Evolutionary conservation across 2,113 vertebrate species (phyloP), one percentile per base, ranked within the genome.

Genomic region (Leucoraja erinaceus): DNA sequence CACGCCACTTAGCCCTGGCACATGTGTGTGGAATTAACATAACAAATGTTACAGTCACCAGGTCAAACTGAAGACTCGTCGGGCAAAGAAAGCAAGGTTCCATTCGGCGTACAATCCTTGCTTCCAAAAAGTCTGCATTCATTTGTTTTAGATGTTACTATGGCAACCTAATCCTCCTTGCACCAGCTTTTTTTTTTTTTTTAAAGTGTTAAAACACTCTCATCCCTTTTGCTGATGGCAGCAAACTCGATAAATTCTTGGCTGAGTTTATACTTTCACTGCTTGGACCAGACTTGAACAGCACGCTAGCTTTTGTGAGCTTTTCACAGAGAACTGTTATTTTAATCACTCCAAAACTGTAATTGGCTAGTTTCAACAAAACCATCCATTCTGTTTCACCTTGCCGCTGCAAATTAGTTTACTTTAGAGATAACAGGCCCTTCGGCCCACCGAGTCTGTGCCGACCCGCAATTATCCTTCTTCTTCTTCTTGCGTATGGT

Each of bases 71-170:
- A 54, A 91, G 33, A 28, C 66, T 88, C 72, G 90, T 28, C 9
- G 16, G 5, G 12, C 18, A 47, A 25, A 66, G 63, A 70, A 70
- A 20, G 20, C 22, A 91, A 54, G 66, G 7, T 54, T 91, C 68
- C 5, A 20, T 54, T 33, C 20, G 9, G 7, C 11, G 33, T 72
- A 14, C 90, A 88, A 88, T n/a, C 72, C 33, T 54, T 5, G 90
- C 90, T 91, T 91, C 68, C 68, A 91, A 91, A 31, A 63, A 47
- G 66, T 91, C 68, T 74, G 90, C 68, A 47, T 91, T 72, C 90
- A 54, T 72, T 91, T 91, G 66, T 72, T 91, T 33, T 47, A 91
- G 18, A 72, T 4, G 38, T 72, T 91, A 22, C 63, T 22, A 11
- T 47, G 20, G 68, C 68, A 91, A 91, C 68, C 25, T 54, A 91